Conservation (phyloP, 1,140 invertebrate species). For the Trichonephila inaurata region DNA sequence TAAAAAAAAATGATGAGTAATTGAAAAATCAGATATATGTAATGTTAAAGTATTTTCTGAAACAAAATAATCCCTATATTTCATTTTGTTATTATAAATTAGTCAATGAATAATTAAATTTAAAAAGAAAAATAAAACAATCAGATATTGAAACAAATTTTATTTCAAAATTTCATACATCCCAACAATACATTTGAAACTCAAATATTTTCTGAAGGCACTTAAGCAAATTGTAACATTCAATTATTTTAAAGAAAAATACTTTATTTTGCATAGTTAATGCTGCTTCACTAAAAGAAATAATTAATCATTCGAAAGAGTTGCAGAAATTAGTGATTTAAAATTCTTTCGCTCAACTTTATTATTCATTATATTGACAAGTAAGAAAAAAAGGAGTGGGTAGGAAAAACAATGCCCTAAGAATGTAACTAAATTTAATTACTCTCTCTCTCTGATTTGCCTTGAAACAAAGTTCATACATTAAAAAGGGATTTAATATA, state of each 20-base stretch:
- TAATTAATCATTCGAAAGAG: background rate
- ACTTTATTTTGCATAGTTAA: background rate
- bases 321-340: background rate
- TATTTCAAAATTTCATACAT: too few species aligned
- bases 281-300: background rate
- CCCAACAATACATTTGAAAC: background rate
- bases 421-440: conserved; percentile 26
- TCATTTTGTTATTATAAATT: too few species aligned
- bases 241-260: background rate
- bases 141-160: too few species aligned
- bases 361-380: background rate
- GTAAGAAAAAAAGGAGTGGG: background rate
- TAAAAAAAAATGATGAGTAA: too few species aligned
- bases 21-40: too few species aligned
- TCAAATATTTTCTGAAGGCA: background rate
- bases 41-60: too few species aligned
- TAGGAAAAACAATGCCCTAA: background rate
- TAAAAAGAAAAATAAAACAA: too few species aligned
- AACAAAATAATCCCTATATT: too few species aligned
- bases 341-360: background rate
- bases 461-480: conserved; percentile 7
- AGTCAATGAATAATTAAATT: too few species aligned
- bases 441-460: background rate
- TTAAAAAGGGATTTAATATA: conserved; percentile 43
- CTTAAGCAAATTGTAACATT: background rate